A percentile compares a stretch with the other conserved stretches of the same genome.
These are phyloP conservation scores for Cygnus olor DNA, from an alignment of 2,797 vertebrate species.

Conservation along the genomic window DNA sequence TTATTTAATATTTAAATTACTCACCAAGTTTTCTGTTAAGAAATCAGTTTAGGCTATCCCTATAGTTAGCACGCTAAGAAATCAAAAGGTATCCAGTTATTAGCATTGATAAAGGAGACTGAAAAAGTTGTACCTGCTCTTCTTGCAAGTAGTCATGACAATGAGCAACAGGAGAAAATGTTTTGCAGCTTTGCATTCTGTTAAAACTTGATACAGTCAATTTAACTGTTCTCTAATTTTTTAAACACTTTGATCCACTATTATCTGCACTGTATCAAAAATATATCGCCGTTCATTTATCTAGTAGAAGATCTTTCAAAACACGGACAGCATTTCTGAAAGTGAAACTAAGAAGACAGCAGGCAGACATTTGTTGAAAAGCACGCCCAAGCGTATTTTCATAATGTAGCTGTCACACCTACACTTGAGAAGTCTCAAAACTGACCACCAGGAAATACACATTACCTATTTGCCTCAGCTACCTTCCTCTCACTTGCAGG, in stretches of 20 bases:
- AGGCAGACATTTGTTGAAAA: neutral
- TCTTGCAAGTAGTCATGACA: neutral
- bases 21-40: neutral
- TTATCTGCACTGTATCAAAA: fast-evolving
- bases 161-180: neutral
- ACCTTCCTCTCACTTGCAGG: neutral
- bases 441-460: neutral
- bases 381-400: neutral
- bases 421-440: neutral
- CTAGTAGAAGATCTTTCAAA: neutral
- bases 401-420: neutral
- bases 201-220: neutral
- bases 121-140: neutral
- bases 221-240: neutral
- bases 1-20: neutral
- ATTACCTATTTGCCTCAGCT: neutral
- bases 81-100: neutral
- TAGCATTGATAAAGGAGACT: neutral
- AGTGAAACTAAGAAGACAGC: constrained; percentile 34
- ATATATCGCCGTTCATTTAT: neutral
- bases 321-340: neutral
- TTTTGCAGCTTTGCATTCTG: neutral
- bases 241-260: no score
- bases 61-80: neutral
- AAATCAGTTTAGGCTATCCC: neutral